Evolutionary conservation across 1,140 invertebrate species (phyloP), one percentile per base, ranked within the genome.

Genomic region (Oedothorax gibbosus): DNA sequence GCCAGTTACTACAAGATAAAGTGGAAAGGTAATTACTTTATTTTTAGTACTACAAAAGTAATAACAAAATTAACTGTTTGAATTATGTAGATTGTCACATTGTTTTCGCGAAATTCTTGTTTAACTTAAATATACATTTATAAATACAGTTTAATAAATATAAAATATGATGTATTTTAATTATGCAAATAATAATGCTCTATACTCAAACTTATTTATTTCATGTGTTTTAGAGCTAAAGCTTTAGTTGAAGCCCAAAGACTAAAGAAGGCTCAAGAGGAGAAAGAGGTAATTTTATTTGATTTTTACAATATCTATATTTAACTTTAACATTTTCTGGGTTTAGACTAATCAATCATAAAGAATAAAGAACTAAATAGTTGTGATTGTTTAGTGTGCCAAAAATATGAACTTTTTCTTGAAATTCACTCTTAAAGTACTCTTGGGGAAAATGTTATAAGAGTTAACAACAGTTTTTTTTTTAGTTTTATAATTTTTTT

Each of bases 211-310:
- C 14, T 66, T 81, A 51, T 53, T 49, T 75, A 49, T 68, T 50
- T 35, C 35, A 1, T 35, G 35, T 35, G 35, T 35, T 78, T 35
- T 18, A 85, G 83, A 50, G 83, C 83, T 21, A 85, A 78, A 71
- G 50, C 50, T 21, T 78, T 85, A 10, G 14, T 85, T 7, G 83
- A 85, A 72, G 75, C 65, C 10, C 64, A 78, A 21, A 35, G 50
- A 71, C 83, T 77, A 54, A 68, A 35, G 12, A 85, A 71, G 54
- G 64, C 69, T 35, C 5, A 50, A 53, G 73, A 85, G 62, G 83
- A 85, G 35, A 56, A 71, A 71, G 65, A 78, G 56, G 83, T 85
- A 85, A 78, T 12, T 18, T 71, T 64, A 18, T 3, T 20, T 66
- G 20, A 15, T 64, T 64, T 35, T 35, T 35, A 35, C 35, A 35